phyloP scores from a whole-genome alignment of 2,797 vertebrate species.

The Chiloscyllium punctatum region DNA sequence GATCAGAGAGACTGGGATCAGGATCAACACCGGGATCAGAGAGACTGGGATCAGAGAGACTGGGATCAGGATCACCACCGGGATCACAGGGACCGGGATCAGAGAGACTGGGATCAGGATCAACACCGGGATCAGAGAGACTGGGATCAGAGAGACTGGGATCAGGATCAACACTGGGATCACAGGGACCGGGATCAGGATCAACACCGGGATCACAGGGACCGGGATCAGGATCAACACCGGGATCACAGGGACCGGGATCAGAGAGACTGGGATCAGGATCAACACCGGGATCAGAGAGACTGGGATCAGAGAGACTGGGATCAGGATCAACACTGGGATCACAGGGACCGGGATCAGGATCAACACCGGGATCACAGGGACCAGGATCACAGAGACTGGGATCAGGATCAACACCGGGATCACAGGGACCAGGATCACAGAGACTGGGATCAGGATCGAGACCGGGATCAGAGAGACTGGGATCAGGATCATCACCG shows the following conservation, averaged over 20 bases:
- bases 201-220: no score
- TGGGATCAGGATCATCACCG: conserved; percentile 31
- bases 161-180: neutral
- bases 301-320: no score
- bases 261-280: neutral
- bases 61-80: neutral
- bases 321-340: conserved; percentile 37
- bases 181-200: no score
- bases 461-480: no score
- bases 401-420: no score
- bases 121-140: no score
- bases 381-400: no score
- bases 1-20: neutral
- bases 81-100: neutral
- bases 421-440: conserved; percentile 37
- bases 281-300: no score
- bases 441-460: conserved; percentile 42
- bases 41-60: neutral
- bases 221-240: neutral
- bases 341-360: conserved; percentile 48
- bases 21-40: neutral
- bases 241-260: no score
- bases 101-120: neutral
- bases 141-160: neutral
- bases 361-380: no score